Base-by-base conservation (phyloP, 2,888 invertebrate genomes). In the Heteromyza rotundicornis region DNA sequence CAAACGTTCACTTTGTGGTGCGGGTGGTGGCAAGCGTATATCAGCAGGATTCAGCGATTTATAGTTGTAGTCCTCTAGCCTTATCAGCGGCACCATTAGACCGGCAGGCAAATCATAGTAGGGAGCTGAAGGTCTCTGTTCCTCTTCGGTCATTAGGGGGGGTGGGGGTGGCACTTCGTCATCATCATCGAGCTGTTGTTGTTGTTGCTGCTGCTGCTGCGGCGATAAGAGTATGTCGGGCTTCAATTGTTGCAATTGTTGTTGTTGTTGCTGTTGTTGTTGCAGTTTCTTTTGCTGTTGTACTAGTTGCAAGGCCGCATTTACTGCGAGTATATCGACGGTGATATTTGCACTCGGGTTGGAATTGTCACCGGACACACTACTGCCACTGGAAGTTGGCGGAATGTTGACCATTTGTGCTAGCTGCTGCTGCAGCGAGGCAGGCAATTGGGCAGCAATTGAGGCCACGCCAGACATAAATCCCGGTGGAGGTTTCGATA, bases 101-200 rank as follows among this genome's bases (percentile, higher is more conserved):
- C 98, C 98, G 59, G 98, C 98, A 1, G 99, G 98, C 67, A 98
- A 86, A 80, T 98, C 98, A 81, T 92, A 98, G 82, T 98, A 99
- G 55, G 98, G 96, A 72, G 94, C 92, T 23, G 92, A 91, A 23
- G 97, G 97, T 84, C 94, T 89, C 68, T 94, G 84, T 65, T 94
- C 93, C 72, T 93, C 92, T 57, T 87, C 81, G 2, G 80, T 73
- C 22, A 83, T 84, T 81, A 44, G 83, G 12, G 40, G 2, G 16
- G 60, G 64, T 10, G 64, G 55, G 49, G 67, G 62, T 54, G 63
- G 66, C 17, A 27, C 65, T 56, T 55, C 57, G 27, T 57, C 53
- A 5, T 69, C 70, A 53, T 67, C 57, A 22, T 52, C 55, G 23
- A 20, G 49, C 47, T 60, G 64, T 17, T 61, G 64, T 35, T 60